Evolutionary conservation across 2,888 invertebrate genomes (phyloP), one percentile per base, ranked within the genome.

Genomic region (Papilio demoleus): DNA sequence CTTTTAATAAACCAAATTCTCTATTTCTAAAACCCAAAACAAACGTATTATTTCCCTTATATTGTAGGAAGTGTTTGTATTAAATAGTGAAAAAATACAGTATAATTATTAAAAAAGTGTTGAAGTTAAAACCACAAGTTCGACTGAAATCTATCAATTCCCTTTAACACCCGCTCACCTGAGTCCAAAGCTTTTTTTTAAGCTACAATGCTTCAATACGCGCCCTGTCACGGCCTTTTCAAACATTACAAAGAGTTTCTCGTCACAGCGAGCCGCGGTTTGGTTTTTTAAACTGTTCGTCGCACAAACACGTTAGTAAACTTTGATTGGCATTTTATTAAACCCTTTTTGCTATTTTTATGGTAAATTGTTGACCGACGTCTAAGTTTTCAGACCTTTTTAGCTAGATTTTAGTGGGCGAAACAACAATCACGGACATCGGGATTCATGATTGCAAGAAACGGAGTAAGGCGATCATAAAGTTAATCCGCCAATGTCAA

Each of bases 211-310:
- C n/a, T 31, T 31, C 27, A 31, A 53, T 53, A 53, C 8, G 9
- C 53, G 53, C n/a, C 53, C 53, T 24, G 53, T 31, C n/a, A 31
- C 8, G 8, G 31, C 9, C 17, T n/a, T 31, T 31, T 53, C 31
- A 53, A 53, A 27, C 31, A 27, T n/a, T 14, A 53, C 53, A 53
- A 53, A 31, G 53, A 9, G 27, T 53, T n/a, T 8, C 53, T 0
- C 31, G 8, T 6, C 27, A n/a, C 27, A n/a, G 2, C 50, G 50
- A 12, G 4, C 12, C 22, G 22, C 22, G 4, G 4, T 12, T n/a
- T n/a, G 12, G 47, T n/a, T 47, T 47, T 45, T 47, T 45, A 45
- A 47, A 47, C 11, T 47, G 47, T 47, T 47, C 45, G 11, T 22
- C 12, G 22, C 22, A 47, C 22, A 47, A 47, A 47, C 47, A 22